Evolutionary conservation across 2,797 vertebrate species (phyloP).

Genomic region (Paramormyrops hopkinsi): DNA sequence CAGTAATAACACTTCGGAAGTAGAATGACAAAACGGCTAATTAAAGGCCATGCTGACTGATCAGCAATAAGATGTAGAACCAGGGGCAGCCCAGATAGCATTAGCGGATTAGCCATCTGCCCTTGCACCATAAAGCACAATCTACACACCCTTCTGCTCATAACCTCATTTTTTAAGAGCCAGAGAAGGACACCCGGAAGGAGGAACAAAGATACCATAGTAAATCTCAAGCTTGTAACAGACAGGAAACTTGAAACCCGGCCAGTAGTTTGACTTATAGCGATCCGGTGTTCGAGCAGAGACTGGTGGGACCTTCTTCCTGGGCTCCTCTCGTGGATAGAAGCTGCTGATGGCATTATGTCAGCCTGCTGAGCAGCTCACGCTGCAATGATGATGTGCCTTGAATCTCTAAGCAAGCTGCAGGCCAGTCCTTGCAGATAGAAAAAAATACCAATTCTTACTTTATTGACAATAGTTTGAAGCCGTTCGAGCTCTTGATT

Average conservation of each 20-base stretch:
- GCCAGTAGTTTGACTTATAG: neutral
- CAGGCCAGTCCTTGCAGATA: neutral
- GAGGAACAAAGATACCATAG: neutral
- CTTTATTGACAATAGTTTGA: neutral
- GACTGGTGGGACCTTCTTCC: too few species aligned
- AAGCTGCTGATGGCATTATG: neutral
- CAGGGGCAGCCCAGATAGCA: neutral
- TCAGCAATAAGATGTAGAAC: neutral
- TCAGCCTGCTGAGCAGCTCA: neutral
- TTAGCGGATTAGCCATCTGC: neutral
- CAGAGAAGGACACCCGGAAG: neutral
- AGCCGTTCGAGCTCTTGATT: neutral
- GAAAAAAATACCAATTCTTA: neutral
- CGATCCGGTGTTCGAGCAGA: neutral
- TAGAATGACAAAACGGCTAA: neutral
- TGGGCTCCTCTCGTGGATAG: neutral
- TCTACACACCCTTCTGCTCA: neutral
- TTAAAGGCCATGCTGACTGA: neutral
- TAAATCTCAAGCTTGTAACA: neutral
- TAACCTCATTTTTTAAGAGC: neutral
- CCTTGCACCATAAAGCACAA: neutral
- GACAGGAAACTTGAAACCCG: neutral
- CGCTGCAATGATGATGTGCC: neutral
- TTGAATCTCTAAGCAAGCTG: neutral
- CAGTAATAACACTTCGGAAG: neutral